Percentiles rank a stretch among this genome's conserved stretches.
Evolutionary conservation across 2,888 invertebrate species (phyloP).

Genomic region (Oxyteleia sp.): DNA sequence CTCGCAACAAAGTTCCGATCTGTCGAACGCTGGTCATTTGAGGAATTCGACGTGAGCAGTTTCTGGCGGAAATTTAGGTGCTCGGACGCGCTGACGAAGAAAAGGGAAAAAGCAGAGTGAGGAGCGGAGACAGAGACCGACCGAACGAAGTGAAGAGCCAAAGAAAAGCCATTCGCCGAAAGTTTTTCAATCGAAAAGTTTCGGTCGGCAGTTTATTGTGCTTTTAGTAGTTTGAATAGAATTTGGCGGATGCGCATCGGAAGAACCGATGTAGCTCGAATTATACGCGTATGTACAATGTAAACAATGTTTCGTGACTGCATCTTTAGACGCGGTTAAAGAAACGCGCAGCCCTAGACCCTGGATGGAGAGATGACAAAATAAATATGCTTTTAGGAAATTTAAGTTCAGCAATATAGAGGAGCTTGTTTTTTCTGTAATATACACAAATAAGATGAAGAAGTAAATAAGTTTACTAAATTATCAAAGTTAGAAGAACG

Average conservation of each 20-base stretch:
- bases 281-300: constrained; percentile 65
- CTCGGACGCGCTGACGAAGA: constrained; percentile 75
- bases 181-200: constrained; percentile 86
- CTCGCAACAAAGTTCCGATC: constrained; percentile 63
- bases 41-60: constrained; percentile 75
- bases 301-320: constrained; percentile 64
- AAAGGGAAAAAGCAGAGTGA: constrained; percentile 61
- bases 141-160: constrained; percentile 59
- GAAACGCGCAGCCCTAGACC: constrained; percentile 5
- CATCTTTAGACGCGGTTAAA: constrained; percentile 36
- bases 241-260: constrained; percentile 75
- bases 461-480: not conserved
- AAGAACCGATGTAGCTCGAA: constrained; percentile 70
- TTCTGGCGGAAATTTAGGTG: constrained; percentile 81
- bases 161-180: constrained; percentile 78
- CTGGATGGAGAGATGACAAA: constrained; percentile 1
- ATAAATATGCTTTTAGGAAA: not conserved
- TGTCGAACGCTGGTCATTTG: constrained; percentile 67
- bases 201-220: constrained; percentile 82
- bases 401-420: not conserved
- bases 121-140: constrained; percentile 57
- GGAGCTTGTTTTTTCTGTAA: not conserved
- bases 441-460: not conserved
- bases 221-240: constrained; percentile 80
- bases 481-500: no score